phyloP scores from a whole-genome alignment of 2,113 vertebrate species.

The Zosterops pallidus region DNA sequence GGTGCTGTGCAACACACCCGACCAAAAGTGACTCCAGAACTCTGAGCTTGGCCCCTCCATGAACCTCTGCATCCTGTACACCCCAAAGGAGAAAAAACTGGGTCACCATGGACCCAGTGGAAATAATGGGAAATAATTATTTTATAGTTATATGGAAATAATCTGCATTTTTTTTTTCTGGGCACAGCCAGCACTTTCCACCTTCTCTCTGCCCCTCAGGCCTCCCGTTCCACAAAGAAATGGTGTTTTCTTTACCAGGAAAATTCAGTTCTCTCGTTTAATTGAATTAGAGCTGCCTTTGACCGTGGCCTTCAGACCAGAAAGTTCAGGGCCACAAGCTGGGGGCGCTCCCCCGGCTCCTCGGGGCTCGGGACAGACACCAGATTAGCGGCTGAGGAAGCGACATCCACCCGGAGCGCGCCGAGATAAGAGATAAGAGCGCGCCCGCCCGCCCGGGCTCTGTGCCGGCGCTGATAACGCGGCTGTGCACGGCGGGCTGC shows the following conservation, averaged over 20 bases:
- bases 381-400: slow-evolving; percentile 56
- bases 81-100: background rate
- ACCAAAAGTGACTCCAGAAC: background rate
- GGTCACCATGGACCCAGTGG: background rate
- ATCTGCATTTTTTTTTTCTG: background rate
- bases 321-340: background rate
- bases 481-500: background rate
- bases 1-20: background rate
- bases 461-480: background rate
- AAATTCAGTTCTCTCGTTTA: background rate
- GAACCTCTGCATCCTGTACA: background rate
- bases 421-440: slow-evolving; percentile 61
- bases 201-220: background rate
- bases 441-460: background rate
- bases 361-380: slow-evolving; percentile 14
- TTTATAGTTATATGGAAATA: background rate
- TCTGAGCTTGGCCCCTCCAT: background rate
- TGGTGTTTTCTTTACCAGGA: background rate
- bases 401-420: background rate
- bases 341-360: slow-evolving; percentile 15
- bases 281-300: background rate
- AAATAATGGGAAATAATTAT: no score
- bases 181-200: background rate
- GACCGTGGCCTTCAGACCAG: slow-evolving; percentile 6
- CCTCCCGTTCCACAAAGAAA: background rate